These are phyloP conservation scores for Ophion ellenae DNA, from an alignment of 2,888 invertebrate species.

Conservation along the genomic window DNA sequence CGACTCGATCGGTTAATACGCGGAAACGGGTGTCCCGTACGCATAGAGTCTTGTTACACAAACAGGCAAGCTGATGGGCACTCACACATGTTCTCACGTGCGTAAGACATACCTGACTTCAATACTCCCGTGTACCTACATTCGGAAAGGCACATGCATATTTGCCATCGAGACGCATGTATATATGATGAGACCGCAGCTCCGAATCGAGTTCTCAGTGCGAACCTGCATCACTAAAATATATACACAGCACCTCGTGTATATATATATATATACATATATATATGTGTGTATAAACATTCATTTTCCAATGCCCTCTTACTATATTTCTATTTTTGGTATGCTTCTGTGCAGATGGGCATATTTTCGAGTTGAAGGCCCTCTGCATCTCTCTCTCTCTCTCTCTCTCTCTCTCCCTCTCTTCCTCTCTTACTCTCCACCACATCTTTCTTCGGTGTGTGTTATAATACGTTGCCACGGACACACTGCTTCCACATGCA, in stretches of 20 bases:
- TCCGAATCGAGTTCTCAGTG: conserved; percentile 26
- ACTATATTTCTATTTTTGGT: conserved; percentile 4
- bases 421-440: conserved; percentile 9
- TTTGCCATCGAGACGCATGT: conserved; percentile 22
- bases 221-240: conserved; percentile 14
- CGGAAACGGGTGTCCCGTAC: conserved; percentile 30
- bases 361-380: conserved; percentile 29
- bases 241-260: too few relatives aligned
- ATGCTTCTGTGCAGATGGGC: conserved; percentile 19
- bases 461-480: conserved; percentile 44
- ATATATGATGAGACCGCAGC: conserved; percentile 20
- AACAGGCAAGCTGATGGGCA: not conserved
- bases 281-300: not conserved
- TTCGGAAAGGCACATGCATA: conserved; percentile 8
- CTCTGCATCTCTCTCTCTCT: not conserved
- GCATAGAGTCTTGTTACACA: not conserved
- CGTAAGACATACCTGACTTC: not conserved
- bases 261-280: not conserved
- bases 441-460: conserved; percentile 49
- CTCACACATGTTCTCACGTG: not conserved
- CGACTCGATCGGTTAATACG: conserved; percentile 47
- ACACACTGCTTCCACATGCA: conserved; percentile 64
- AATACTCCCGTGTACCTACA: conserved; percentile 3
- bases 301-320: conserved; percentile 1
- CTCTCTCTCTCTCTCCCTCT: conserved; percentile 10